Evolutionary conservation across 2,113 vertebrate species (phyloP), one percentile per base, ranked within the genome.

Genomic region (Pteropus alecto): DNA sequence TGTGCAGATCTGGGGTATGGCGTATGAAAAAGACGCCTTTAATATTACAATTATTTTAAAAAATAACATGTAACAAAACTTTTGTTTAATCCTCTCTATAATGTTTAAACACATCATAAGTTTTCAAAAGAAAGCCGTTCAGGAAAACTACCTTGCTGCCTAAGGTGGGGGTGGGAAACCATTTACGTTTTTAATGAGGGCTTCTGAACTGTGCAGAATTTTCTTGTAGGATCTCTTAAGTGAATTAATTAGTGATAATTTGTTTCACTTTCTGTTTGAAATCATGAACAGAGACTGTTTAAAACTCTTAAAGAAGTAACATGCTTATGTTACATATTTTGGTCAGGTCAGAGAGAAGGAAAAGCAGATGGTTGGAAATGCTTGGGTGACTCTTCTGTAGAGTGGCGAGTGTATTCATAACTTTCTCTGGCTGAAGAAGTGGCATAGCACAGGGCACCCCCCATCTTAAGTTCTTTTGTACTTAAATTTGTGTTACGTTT

Each of bases 11-110:
- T 94, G 33, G 87, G 63, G 60, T 96, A 78, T 18, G 65, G 60
- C 91, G 68, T 96, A 43, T 97, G 85, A 95, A 97, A 94, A 78
- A 95, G 96, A 89, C 93, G 89, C 73, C 48, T 88, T 98, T 87
- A 78, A 51, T 81, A 93, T 73, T 95, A 76, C 96, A 95, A 74
- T 84, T 2, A 30, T 78, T 78, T 92, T 91, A 89, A 96, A 73
- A 96, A 91, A 68, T 96, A 90, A 87, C 86, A 71, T 94, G 56
- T 46, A 96, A 41, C 41, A 16, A 68, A 93, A 56, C 79, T 86
- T 68, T 94, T 73, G 22, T 90, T 81, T 95, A 70, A 38, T 63
- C 63, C 0, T 41, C 11, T 93, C 30, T 95, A 33, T 97, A 12
- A 15, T 95, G 88, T 84, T 97, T 96, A 97, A 87, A 94, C 38